These are phyloP conservation scores for Aricia artaxerxes DNA, from an alignment of 2,888 invertebrate genomes.

Conservation along the genomic window DNA sequence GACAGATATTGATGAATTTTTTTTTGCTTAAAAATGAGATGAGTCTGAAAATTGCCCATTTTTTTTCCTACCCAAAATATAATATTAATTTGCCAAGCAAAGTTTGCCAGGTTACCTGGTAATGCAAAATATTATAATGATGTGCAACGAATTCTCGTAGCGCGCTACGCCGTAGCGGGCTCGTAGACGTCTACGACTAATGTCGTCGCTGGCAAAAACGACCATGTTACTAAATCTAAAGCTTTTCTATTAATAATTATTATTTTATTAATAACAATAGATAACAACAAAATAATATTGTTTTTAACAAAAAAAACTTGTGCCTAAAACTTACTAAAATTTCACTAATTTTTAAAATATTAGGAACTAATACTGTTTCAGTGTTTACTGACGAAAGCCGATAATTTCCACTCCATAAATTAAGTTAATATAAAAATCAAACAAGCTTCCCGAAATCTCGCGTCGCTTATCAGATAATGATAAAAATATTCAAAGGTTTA, in stretches of 20 bases:
- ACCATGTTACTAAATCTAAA: background rate
- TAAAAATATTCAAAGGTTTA: slow-evolving; percentile 27
- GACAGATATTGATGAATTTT: too few species aligned
- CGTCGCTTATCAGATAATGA: slow-evolving; percentile 21
- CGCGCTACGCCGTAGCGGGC: background rate
- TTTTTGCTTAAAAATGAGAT: too few species aligned
- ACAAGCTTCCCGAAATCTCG: background rate
- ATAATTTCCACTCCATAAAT: background rate
- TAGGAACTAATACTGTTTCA: background rate
- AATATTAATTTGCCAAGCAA: background rate
- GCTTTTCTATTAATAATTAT: too few species aligned
- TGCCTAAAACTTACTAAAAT: too few species aligned
- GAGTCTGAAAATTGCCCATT: too few species aligned
- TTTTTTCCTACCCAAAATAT: too few species aligned
- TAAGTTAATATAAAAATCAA: background rate
- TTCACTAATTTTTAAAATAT: too few species aligned
- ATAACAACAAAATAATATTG: too few species aligned
- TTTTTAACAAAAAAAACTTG: too few species aligned
- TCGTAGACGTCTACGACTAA: background rate
- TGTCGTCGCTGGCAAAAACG: background rate
- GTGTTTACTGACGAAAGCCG: background rate
- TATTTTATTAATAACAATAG: too few species aligned
- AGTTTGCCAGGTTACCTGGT: too few species aligned
- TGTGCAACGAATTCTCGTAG: background rate
- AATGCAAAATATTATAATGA: background rate